Base-by-base conservation (phyloP, 1,140 invertebrate genomes). In the Atta cephalotes region DNA sequence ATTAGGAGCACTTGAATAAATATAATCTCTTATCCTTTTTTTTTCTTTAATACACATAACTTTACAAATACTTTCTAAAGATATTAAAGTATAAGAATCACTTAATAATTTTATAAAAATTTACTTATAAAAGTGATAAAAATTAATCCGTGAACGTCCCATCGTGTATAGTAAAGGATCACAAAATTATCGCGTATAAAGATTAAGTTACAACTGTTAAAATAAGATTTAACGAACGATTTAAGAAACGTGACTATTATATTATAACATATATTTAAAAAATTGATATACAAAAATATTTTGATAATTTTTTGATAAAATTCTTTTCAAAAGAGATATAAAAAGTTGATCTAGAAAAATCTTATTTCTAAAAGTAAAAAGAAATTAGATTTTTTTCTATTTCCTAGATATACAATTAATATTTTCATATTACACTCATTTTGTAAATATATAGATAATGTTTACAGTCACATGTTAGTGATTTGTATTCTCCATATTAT, bases 361-460 rank as follows among this genome's bases (percentile, higher is more conserved):
- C 12, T 78, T 49, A 25, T 31, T 65, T 28, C 45, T 51, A 51
- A 45, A 70, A 70, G 28, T 56, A 45, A 81, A 65, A 56, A 3
- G 16, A 49, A 56, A 56, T 70, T 25, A 68, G 28, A 12, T n/a
- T 10, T 68, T 28, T 31, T 53, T 21, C 45, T 80, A 14, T 25
- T 80, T 53, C 12, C 5, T 39, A 39, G 14, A 45, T 53, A 70
- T 39, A 56, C 2, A 14, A 25, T 2, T 39, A 21, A 21, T 16
- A 68, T 56, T 82, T 72, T 72, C 9, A 12, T 60, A 45, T 82
- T 31, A 60, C 25, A 71, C 71, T 7, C 56, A 39, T 60, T 21
- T 58, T 14, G 66, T 16, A 49, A 45, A 81, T 18, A 72, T 6
- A 6, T 45, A 45, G 2, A 45, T 45, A 45, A 72, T 62, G 60